Evolutionary conservation across 2,113 vertebrate species (phyloP).

Genomic region (Cyphomyrus plagiostoma): DNA sequence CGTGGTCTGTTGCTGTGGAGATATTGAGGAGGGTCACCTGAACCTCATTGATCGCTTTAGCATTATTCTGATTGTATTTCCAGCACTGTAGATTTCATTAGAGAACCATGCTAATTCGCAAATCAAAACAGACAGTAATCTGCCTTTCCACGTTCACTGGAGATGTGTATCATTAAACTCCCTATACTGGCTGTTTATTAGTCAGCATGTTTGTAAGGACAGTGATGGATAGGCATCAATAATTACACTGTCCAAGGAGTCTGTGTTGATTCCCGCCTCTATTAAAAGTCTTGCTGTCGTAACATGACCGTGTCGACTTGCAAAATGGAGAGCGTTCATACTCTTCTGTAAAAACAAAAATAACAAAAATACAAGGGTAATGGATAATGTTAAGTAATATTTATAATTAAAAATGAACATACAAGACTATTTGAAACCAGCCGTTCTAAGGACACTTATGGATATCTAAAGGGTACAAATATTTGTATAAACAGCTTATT

Average conservation of each 20-base stretch:
- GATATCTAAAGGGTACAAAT: not conserved
- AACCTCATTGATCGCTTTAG: not conserved
- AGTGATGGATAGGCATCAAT: not conserved
- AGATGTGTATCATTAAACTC: not conserved
- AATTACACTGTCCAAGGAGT: constrained; percentile 69
- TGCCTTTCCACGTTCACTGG: not conserved
- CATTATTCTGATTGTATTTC: not conserved
- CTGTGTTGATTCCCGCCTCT: constrained; percentile 57
- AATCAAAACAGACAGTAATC: not conserved
- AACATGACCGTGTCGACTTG: constrained; percentile 58
- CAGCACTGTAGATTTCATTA: not conserved
- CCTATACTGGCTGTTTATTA: not conserved
- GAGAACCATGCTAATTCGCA: not conserved
- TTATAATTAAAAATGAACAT: not conserved
- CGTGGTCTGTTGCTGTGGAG: constrained; percentile 64
- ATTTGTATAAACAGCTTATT: not conserved
- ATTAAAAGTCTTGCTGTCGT: constrained; percentile 61
- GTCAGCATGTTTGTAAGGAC: not conserved
- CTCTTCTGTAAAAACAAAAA: constrained; percentile 55
- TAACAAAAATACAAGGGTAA: not conserved
- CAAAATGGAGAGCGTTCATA: constrained; percentile 74
- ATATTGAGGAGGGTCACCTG: not conserved
- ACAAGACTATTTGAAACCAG: not conserved
- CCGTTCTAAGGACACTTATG: not conserved
- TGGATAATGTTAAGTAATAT: not conserved